Base-by-base conservation (phyloP, 2,113 vertebrate genomes). In the Oryzias curvinotus region DNA sequence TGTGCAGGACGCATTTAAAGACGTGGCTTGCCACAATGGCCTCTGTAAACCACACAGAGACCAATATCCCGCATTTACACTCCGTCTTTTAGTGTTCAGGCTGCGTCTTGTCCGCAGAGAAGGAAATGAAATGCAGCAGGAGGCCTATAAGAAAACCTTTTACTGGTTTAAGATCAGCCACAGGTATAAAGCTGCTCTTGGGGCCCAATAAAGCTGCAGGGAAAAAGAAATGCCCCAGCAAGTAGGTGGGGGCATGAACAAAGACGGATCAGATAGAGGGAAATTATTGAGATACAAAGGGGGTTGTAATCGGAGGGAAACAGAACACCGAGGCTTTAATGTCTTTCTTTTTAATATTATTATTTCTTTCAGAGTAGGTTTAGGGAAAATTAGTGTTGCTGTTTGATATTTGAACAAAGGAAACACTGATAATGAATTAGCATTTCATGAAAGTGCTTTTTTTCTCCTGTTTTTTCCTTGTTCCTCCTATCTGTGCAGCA, bases 141-240 rank as follows among this genome's bases (percentile, higher is more conserved):
- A 68, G 68, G 78, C 66, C 60, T 17, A 57, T 60, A 52, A 66
- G 61, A 80, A 70, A 80, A 58, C 23, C 59, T 81, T 81, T 86
- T 76, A 68, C 72, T 14, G 23, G 54, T 81, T 78, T 72, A 66
- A 73, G 75, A 79, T 81, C 72, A 69, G 71, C 83, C 57, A 60
- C 81, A 83, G 80, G 85, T 80, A 82, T 76, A 85, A 86, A 86
- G 75, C 82, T 76, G 67, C 75, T 80, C 71, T 57, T 45, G 17
- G 59, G 66, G 59, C 44, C 65, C 68, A 59, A 57, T 43, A 73
- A 77, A 78, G 57, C 68, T 68, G 47, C 4, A n/a, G 54, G 46
- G 68, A 63, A 83, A 75, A 72, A n/a, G n/a, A 18, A 25, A 47
- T 4, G 65, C 23, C 58, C 62, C 19, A 47, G 52, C 65, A 59